These are phyloP conservation scores for Drosophila eohydei DNA, from an alignment of 2,888 invertebrate genomes.

Conservation along the genomic window DNA sequence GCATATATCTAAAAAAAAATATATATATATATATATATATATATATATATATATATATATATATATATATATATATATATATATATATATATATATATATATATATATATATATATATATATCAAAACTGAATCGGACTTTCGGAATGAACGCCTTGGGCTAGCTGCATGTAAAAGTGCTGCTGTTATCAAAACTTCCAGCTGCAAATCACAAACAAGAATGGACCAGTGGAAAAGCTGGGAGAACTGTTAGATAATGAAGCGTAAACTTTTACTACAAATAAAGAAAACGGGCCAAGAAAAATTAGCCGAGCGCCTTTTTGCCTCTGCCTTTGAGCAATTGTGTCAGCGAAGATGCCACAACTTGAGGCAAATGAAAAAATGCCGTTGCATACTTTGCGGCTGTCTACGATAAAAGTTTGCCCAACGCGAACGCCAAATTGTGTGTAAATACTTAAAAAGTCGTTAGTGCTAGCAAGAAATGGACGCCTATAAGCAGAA, in stretches of 20 bases:
- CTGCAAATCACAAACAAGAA: conserved; percentile 47
- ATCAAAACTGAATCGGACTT: conserved; percentile 11
- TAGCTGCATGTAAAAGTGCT: conserved; percentile 23
- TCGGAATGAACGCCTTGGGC: conserved; percentile 35
- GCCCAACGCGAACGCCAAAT: conserved; percentile 53
- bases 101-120: not conserved
- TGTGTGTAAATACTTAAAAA: conserved; percentile 80
- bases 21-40: not conserved
- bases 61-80: not conserved
- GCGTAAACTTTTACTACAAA: conserved; percentile 60
- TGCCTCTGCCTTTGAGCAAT: conserved; percentile 52
- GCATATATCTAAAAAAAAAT: too few species aligned
- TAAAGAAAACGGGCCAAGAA: conserved; percentile 39
- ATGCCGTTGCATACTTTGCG: conserved; percentile 55
- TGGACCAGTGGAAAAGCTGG: conserved; percentile 8
- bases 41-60: not conserved
- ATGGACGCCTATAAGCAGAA: conserved; percentile 35
- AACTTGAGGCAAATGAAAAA: conserved; percentile 38
- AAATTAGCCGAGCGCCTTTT: conserved; percentile 37
- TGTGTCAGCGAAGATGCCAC: conserved; percentile 40
- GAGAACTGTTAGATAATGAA: conserved; percentile 62
- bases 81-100: not conserved
- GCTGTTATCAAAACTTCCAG: conserved; percentile 42
- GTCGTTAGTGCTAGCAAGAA: conserved; percentile 64
- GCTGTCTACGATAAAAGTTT: conserved; percentile 62